These are phyloP conservation scores for Enteromius viviparus DNA, from an alignment of 2,797 vertebrate species.

Conservation along the genomic window DNA sequence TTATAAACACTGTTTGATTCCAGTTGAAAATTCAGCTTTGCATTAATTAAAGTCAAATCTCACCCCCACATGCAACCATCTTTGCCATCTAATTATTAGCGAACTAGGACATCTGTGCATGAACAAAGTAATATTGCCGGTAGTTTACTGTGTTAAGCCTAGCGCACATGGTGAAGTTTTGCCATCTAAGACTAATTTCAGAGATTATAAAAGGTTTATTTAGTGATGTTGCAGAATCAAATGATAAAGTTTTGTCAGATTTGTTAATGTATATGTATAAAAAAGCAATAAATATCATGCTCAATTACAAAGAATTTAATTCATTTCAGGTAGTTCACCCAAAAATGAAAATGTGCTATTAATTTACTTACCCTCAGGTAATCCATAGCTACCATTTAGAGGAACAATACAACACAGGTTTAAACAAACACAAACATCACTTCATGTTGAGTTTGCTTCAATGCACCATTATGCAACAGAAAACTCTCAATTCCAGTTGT, in stretches of 20 bases:
- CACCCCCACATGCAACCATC: constrained; percentile 15
- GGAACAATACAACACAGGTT: no score
- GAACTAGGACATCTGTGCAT: constrained; percentile 18
- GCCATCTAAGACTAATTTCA: neutral
- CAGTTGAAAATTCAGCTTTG: constrained; percentile 40
- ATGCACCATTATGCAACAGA: neutral
- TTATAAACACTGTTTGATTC: constrained; percentile 27
- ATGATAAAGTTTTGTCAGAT: neutral
- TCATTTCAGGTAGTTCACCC: neutral
- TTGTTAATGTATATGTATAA: neutral
- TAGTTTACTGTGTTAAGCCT: neutral
- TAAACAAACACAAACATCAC: no score
- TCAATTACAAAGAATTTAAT: neutral
- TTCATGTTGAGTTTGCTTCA: no score
- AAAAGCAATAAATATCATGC: neutral
- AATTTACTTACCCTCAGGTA: neutral
- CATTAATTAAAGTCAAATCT: constrained; percentile 46
- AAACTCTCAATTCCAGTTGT: neutral
- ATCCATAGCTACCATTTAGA: neutral
- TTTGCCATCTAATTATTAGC: constrained; percentile 6
- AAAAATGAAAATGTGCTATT: neutral
- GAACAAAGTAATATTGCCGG: constrained; percentile 11
- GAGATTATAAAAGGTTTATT: neutral
- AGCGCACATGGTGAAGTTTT: neutral
- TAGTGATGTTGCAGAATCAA: neutral